phyloP scores from a whole-genome alignment of 1,140 invertebrate species.

The Cheumatopsyche charites region DNA sequence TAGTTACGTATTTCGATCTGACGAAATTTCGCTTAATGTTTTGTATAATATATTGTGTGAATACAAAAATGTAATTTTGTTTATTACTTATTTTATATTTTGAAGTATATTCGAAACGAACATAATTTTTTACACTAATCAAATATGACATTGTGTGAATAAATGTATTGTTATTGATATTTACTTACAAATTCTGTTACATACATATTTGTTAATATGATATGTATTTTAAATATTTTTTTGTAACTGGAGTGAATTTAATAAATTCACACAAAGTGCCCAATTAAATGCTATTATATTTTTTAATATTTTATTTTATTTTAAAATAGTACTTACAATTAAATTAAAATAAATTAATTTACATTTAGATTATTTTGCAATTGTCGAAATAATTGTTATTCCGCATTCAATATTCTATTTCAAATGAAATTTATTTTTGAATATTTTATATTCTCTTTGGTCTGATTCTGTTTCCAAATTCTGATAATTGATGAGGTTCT shows the following conservation, averaged over 20 bases:
- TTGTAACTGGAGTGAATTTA: conserved; percentile 4
- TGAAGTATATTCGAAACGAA: too few species aligned
- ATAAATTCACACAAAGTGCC: conserved; percentile 23
- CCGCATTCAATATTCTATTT: too few species aligned
- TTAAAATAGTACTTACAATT: not conserved
- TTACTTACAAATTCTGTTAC: not conserved
- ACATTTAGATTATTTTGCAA: not conserved
- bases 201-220: conserved; percentile 4
- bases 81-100: too few species aligned
- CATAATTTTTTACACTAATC: too few species aligned
- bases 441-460: conserved; percentile 31
- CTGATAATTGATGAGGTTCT: conserved; percentile 29
- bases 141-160: too few species aligned
- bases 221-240: conserved; percentile 23
- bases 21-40: too few species aligned
- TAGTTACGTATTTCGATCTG: too few species aligned
- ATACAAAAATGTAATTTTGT: too few species aligned
- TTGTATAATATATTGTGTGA: too few species aligned
- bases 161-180: not conserved
- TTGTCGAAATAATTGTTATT: not conserved
- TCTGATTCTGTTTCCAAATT: conserved; percentile 41
- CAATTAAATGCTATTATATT: conserved; percentile 37
- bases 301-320: conserved; percentile 20
- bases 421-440: too few species aligned
- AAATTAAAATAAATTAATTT: not conserved